These are phyloP conservation scores for Chorisops tibialis DNA, from an alignment of 2,888 invertebrate genomes.

Conservation along the genomic window DNA sequence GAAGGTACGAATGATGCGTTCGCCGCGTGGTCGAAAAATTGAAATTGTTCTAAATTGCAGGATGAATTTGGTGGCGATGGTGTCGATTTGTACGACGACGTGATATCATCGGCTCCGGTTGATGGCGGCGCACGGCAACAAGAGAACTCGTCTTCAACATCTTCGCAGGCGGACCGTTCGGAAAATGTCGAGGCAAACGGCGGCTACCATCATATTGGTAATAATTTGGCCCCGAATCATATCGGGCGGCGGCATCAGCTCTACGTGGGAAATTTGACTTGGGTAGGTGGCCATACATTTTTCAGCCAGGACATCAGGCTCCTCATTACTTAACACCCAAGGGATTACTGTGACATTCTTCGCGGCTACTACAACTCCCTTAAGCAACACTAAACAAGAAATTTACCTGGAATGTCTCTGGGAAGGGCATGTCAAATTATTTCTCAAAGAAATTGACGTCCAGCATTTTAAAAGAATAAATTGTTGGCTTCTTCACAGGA, in stretches of 20 bases:
- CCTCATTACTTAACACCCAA: no score
- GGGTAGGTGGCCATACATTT: no score
- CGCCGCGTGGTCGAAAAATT: neutral
- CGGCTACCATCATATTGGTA: conserved; percentile 68
- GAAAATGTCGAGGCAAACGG: conserved; percentile 69
- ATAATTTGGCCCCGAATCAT: conserved; percentile 66
- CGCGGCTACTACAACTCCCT: no score
- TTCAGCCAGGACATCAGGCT: no score
- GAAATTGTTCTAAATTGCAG: conserved; percentile 35
- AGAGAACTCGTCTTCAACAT: conserved; percentile 59
- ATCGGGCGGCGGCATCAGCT: conserved; percentile 80
- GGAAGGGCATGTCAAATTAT: no score
- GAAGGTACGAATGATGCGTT: conserved; percentile 49
- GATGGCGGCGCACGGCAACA: conserved; percentile 50
- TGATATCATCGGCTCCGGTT: conserved; percentile 79
- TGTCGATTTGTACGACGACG: conserved; percentile 94
- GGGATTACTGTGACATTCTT: no score
- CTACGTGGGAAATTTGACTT: conserved; percentile 97
- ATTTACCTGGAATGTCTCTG: no score
- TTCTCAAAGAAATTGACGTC: no score
- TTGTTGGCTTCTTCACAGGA: no score
- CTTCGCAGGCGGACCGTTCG: conserved; percentile 56
- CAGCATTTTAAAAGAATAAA: no score
- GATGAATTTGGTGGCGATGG: conserved; percentile 59
- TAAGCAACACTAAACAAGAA: no score